Base-by-base conservation (phyloP, 2,797 vertebrate genomes). In the Coregonus suidteri region DNA sequence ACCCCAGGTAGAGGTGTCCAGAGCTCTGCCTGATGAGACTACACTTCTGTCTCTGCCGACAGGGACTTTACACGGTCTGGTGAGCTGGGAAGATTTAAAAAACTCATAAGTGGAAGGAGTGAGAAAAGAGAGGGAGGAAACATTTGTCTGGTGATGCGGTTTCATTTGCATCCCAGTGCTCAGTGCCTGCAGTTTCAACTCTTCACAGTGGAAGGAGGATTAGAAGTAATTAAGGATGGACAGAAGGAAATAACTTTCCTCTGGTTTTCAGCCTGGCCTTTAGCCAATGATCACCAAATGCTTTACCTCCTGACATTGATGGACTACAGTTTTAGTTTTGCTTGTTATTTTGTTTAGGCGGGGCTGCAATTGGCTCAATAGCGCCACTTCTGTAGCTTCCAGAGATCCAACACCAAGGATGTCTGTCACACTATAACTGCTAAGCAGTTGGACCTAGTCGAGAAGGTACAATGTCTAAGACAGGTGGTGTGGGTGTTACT, bases 261-360 rank as follows among this genome's bases (percentile, higher is more conserved):
- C 71, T 47, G 2, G 56, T 83, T 80, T 89, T 87, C 71, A 68
- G 82, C 77, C 84, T 80, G 70, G 77, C 82, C 79, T 87, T n/a
- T 82, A 92, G 93, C 85, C 89, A 83, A 91, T 82, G 11, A 64
- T 88, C 90, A 90, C 90, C 88, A 80, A 89, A 91, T 83, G 91
- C 90, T 91, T 93, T 90, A 88, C 78, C 83, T 89, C 73, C 75
- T 11, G 77, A 76, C 34, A 56, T 77, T 78, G 86, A 90, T 82
- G 15, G 64, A 59, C 72, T 78, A 37, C 78, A n/a, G 37, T 76
- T 69, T 47, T 47, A 2, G 59, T 77, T 35, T 54, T 80, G 76
- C 54, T 6, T 18, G 54, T 56, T 56, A 18, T 56, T 18, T 83
- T 83, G 85, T 86, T 74, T 86, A 77, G 71, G 41, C 59, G 3